Base-by-base conservation (phyloP, 2,888 invertebrate genomes). In the Atrina japonica region DNA sequence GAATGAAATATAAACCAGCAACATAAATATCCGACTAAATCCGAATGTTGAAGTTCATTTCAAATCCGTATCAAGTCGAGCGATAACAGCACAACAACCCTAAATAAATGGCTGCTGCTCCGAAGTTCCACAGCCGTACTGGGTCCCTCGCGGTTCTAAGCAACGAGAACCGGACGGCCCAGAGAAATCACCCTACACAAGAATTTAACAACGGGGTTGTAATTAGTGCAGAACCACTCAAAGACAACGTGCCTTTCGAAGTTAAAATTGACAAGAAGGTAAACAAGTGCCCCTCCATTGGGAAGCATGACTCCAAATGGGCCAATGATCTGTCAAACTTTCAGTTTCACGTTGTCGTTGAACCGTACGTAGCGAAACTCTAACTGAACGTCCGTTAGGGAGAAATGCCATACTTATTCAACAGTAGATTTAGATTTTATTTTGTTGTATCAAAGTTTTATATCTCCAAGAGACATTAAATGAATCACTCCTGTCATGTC, bases 121-220 rank as follows among this genome's bases (percentile, higher is more conserved):
- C 29, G 35, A 47, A 79, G 77, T 88, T 88, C 76, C 88, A 88
- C 76, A 79, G 79, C 65, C 78, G 95, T 88, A 96, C 96, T 91
- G 97, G 97, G 69, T 94, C 95, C 82, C 93, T 96, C 84, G 95
- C 97, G 81, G 94, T 94, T 79, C 93, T 97, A 81, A 93, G 94
- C 68, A 96, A 97, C 92, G 94, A 94, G 83, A 95, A 95, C 91
- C 93, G 94, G 72, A 96, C 96, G 35, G 90, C 90, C 16, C 84
- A 87, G 61, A 80, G 90, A 67, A 87, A 87, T 59, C 87, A 88
- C 35, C 89, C 89, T 25, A 82, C 87, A 3, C 89, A 89, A 73
- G 90, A 90, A 76, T 90, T 90, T 64, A 90, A 90, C 73, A 90
- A 90, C 76, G 90, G 89, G 1, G 88, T 90, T 52, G 89, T 90